Base-by-base conservation (phyloP, 1,140 invertebrate species). In the Sitodiplosis mosellana region DNA sequence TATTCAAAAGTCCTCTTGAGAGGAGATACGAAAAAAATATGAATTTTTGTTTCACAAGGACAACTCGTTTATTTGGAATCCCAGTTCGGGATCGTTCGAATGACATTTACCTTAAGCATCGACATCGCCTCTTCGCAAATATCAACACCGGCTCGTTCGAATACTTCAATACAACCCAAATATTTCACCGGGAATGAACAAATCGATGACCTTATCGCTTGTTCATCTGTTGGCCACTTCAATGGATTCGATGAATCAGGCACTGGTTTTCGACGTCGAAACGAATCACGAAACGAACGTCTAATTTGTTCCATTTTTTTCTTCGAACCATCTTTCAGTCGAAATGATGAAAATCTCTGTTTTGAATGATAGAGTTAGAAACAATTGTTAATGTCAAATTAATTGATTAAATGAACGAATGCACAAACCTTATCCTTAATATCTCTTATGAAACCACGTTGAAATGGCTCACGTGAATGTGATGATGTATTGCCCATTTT, bases 111-210 rank as follows among this genome's bases (percentile, higher is more conserved):
- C 68, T 86, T 72, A 44, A 92, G 69, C 47, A 90, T 85, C 76
- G 94, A 96, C 36, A 99, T 75, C 18, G 95, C 95, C 68, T 95
- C 92, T 68, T 99, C 96, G 72, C 96, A 99, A 34, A 99, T 90
- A 69, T 95, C 88, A 91, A 99, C 98, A 17, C 96, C 95, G 58
- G 95, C 76, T 1, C 93, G 98, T 69, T 99, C 95, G 66, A 92
- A 98, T 2, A 99, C 96, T 71, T 99, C 95, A 1, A 97, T 89
- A 69, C 91, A 95, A 52, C 96, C 96, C 57, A 99, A 69, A 74
- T 99, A 99, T 80, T 98, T 94, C 51, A 99, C 95, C 56, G 87
- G 79, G 70, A 99, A 99, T 59, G 80, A 86, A 71, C 95, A 99
- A 21, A 88, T 96, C 55, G 91, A 93, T 17, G 85, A 82, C 36